Evolutionary conservation across 2,888 invertebrate genomes (phyloP), one percentile per base, ranked within the genome.

Genomic region (Idaea straminata): DNA sequence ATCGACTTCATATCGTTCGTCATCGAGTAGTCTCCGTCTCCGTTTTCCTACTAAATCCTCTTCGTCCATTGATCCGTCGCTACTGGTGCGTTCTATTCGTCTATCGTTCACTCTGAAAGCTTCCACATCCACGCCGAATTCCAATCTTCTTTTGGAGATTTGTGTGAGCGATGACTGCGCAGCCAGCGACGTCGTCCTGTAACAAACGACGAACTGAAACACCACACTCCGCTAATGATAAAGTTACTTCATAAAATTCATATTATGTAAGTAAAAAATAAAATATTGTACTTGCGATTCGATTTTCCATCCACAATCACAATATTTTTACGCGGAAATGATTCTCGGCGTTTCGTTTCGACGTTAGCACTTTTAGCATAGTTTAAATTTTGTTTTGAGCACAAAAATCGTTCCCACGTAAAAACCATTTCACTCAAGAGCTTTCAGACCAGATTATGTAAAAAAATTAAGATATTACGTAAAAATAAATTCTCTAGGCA

Each of bases 61-160:
- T 59, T 93, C 94, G 64, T 92, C 89, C 83, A 88, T 89, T 76
- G 93, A 93, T 81, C 87, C 89, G 76, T 85, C 80, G 77, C 84
- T 86, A 80, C 89, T 74, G 73, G 81, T 72, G 71, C 83, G 82
- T 77, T 85, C 87, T 64, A 78, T 72, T 47, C 88, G 84, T 77
- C 90, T 83, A 69, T 91, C 90, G 76, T 79, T 87, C 65, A 85
- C 75, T 73, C 90, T 84, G 76, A 90, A 91, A 15, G 91, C 83
- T 76, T 93, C 93, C 76, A 93, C 87, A 84, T 93, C 92, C 70
- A 93, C 91, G 69, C 94, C 94, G 67, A 94, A 94, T 80, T 96
- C 96, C 79, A 95, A 89, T 85, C 95, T 95, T 84, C 96, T 93
- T 85, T 96, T 96, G 90, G 95, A 95, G 83, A 96, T 93, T 84